A percentile compares a stretch with the other conserved stretches of the same genome.
phyloP scores from a whole-genome alignment of 2,113 vertebrate genomes.

The Pelusios castaneus region DNA sequence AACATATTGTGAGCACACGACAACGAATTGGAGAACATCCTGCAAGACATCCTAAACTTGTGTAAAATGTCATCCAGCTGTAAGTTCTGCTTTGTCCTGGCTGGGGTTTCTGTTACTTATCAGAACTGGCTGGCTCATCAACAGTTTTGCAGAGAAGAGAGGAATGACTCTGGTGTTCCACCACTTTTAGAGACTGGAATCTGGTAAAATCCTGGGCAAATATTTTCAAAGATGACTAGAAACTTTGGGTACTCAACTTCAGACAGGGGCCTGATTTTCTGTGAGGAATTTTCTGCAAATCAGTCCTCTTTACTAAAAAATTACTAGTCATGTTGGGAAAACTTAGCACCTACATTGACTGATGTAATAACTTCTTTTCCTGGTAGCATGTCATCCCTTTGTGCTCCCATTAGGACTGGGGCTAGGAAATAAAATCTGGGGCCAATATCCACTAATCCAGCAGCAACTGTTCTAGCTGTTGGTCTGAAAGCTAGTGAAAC shows the following conservation, averaged over 20 bases:
- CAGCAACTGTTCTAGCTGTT: neutral
- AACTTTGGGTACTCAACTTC: neutral
- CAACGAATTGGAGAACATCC: slow-evolving; percentile 70
- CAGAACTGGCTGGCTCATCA: neutral
- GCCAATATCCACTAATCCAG: neutral
- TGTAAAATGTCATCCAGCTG: slow-evolving; percentile 73
- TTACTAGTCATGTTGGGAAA: neutral
- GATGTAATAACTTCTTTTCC: too few species aligned
- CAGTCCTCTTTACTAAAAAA: neutral
- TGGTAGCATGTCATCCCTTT: too few species aligned
- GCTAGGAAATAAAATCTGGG: neutral
- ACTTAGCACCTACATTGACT: neutral
- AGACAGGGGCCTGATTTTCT: neutral
- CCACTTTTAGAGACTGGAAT: neutral
- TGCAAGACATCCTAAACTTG: slow-evolving; percentile 55
- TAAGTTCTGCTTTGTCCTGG: neutral
- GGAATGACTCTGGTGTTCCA: neutral
- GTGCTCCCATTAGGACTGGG: too few species aligned
- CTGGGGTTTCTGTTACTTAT: neutral
- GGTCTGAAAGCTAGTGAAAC: neutral
- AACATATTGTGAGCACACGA: slow-evolving; percentile 66
- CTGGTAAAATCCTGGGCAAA: neutral
- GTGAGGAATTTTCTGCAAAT: neutral
- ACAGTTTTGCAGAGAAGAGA: neutral
- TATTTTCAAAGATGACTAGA: neutral